Percentiles rank a stretch among this genome's conserved stretches.
Conservation (phyloP, 1,140 invertebrate genomes). For the Pentalonia nigronervosa region DNA sequence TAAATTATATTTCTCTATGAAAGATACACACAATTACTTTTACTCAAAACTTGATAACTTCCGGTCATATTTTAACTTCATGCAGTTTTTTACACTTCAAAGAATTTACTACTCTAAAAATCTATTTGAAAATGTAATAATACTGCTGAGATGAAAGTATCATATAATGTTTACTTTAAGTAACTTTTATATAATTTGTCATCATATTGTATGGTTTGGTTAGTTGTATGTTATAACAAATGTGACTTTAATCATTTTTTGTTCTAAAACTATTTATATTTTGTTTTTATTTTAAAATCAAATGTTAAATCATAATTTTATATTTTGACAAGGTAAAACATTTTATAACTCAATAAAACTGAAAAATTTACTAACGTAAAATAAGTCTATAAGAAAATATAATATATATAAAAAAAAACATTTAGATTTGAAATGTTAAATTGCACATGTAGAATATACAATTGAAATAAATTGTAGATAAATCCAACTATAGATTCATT, state of each 20-base stretch:
- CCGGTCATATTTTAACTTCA: not conserved
- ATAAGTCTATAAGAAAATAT: not conserved
- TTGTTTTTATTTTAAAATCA: not conserved
- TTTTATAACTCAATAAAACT: not conserved
- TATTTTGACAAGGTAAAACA: not conserved
- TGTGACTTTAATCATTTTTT: not conserved
- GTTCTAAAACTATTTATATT: no score
- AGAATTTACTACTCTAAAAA: not conserved
- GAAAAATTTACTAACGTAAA: not conserved
- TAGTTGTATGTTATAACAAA: not conserved
- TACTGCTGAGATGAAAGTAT: not conserved
- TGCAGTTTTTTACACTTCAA: not conserved
- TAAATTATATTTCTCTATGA: not conserved
- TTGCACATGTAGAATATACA: no score
- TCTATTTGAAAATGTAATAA: conserved; percentile 8
- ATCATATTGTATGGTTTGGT: not conserved
- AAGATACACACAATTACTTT: not conserved
- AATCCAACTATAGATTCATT: no score
- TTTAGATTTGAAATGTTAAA: not conserved
- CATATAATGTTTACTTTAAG: not conserved
- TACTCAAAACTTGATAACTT: not conserved
- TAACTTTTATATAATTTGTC: not conserved
- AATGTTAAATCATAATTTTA: not conserved
- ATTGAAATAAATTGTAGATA: no score
- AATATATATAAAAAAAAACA: no score